Evolutionary conservation across 2,113 vertebrate species (phyloP), one percentile per base, ranked within the genome.

Genomic region (Nerophis lumbriciformis): DNA sequence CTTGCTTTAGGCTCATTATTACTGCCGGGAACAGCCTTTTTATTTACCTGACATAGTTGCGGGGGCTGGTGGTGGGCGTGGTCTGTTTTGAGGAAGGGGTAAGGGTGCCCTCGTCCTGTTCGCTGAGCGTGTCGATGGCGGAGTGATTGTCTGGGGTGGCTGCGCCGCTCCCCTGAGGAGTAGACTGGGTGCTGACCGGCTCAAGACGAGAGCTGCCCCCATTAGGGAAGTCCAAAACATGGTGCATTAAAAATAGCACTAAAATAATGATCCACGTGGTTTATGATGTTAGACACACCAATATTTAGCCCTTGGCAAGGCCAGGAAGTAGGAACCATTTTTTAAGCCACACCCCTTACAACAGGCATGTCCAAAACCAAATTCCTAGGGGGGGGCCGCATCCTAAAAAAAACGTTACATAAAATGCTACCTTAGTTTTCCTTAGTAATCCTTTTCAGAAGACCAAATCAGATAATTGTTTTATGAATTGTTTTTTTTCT

Each of bases 71-170:
- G 10, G 90, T 94, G 54, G 94, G 90, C 0, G 92, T 92, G 69
- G 94, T 96, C 87, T 98, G 94, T 76, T 98, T 98, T 79, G 94
- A 94, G 0, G 91, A 93, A 0, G 94, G 95, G 0, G 93, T 98
- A 79, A 96, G 92, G 8, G 95, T 96, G 66, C 94, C 94, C 83
- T 99, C 96, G 4, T 99, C 95, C 83, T 98, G 96, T 50, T 98
- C 96, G 38, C 94, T 97, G 83, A 99, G 92, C 0, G 95, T 95
- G 60, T 98, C 95, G 0, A 96, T 94, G 77, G 87, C 66, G 21
- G 94, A 93, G 86, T 94, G 92, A 85, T 93, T 94, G 84, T 99
- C 97, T 1, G 94, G 94, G 0, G 93, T 93, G 15, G 91, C 86
- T 6, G 92, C 83, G 15, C 94, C 92, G 5, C 93, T 94, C 63